Base-by-base conservation (phyloP, 2,113 vertebrate species). In the Dermatemys mawii region DNA sequence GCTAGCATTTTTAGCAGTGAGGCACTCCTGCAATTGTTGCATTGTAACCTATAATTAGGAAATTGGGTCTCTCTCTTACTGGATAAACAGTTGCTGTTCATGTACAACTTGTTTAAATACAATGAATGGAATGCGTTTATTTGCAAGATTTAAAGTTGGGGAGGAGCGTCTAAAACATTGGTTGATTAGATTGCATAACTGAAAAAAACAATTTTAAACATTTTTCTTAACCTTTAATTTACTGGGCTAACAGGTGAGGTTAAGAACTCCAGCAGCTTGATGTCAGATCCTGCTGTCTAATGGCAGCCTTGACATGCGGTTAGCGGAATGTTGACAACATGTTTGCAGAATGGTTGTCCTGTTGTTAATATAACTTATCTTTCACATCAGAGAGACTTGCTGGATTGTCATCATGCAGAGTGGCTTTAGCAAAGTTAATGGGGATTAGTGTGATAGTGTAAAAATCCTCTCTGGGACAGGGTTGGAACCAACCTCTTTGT, bases 121-220 rank as follows among this genome's bases (percentile, higher is more conserved):
- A 41, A n/a, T 11, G 46, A 60, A 83, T 83, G 50, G 60, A 27
- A 16, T 49, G 1, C 9, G 26, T 38, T 67, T 75, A 44, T 41
- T 38, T 4, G 6, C 0, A 2, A 53, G 89, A 41, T 54, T 19
- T 55, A 5, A 54, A 13, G 81, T 27, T 0, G 1, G 51, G 29
- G 81, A 5, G 0, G 5, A 35, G 32, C 8, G 44, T 8, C 57
- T 24, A 32, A 2, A 0, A 1, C 0, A 3, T 38, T 50, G 24
- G 2, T 7, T 67, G 16, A 67, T 75, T 1, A 1, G 2, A 38
- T 0, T 0, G 5, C 46, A 10, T 49, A 29, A n/a, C 3, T 84
- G 22, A 8, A 24, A 46, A 16, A 16, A n/a, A n/a, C n/a, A n/a
- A 22, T 51, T 51, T 51, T 54, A 50, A 5, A 11, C 50, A 4